These are phyloP conservation scores for Mormyrops boulengeri DNA, from an alignment of 2,797 vertebrate genomes.

Conservation along the genomic window DNA sequence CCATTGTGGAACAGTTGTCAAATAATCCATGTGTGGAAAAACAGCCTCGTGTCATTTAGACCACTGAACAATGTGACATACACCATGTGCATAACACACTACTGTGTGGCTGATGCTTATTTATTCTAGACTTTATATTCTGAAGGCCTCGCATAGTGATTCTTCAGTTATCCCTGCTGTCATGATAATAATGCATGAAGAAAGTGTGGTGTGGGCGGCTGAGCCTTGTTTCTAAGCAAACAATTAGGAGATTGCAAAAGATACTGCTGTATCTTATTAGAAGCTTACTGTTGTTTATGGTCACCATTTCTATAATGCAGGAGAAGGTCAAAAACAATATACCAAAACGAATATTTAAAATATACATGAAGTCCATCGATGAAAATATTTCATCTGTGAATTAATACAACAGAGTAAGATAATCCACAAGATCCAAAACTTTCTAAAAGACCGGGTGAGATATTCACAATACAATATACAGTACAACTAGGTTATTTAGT, in stretches of 20 bases:
- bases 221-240: slow-evolving; percentile 14
- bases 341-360: neutral
- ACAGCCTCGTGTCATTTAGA: neutral
- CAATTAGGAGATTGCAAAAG: slow-evolving; percentile 42
- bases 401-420: neutral
- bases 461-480: neutral
- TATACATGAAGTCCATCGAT: neutral
- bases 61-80: neutral
- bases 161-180: neutral
- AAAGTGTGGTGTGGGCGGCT: neutral
- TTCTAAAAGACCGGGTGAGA: neutral
- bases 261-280: slow-evolving; percentile 38
- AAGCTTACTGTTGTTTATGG: slow-evolving; percentile 22
- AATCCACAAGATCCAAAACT: neutral
- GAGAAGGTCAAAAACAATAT: neutral
- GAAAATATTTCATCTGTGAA: neutral
- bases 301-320: neutral
- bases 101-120: neutral
- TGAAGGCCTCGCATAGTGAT: neutral
- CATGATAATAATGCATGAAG: slow-evolving; percentile 9
- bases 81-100: neutral
- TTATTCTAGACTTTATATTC: slow-evolving; percentile 7
- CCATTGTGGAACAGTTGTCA: neutral
- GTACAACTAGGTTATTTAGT: neutral
- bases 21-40: neutral